Evolutionary conservation across 2,113 vertebrate species (phyloP).

Genomic region (Macaca fascicularis): DNA sequence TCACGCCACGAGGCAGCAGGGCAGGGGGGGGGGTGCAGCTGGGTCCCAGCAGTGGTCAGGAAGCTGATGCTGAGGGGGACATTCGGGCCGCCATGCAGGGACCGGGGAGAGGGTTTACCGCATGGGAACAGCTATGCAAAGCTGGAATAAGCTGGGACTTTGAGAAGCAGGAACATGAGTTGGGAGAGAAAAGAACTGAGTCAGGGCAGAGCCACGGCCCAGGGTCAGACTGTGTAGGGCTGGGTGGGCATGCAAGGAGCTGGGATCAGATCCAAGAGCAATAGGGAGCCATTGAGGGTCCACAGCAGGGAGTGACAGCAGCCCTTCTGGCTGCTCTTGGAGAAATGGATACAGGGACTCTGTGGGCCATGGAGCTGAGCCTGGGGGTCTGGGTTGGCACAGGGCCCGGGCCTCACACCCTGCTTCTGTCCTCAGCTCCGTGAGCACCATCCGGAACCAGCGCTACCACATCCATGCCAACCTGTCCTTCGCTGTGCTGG

Average conservation of each 20-base stretch:
- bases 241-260: not conserved
- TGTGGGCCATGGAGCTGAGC: rapidly evolving
- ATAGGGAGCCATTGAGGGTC: not conserved
- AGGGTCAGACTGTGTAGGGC: too few species aligned
- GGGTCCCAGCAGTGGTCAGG: not conserved
- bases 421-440: not conserved
- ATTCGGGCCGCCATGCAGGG: not conserved
- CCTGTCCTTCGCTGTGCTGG: slow-evolving; percentile 93
- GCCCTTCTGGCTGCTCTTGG: too few species aligned
- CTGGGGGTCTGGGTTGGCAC: rapidly evolving
- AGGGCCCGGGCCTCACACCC: not conserved
- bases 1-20: rapidly evolving
- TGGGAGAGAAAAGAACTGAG: too few species aligned
- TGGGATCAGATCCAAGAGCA: not conserved
- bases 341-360: not conserved
- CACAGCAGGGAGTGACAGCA: not conserved
- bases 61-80: not conserved
- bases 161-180: not conserved
- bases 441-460: slow-evolving; percentile 89
- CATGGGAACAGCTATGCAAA: not conserved
- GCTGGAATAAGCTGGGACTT: not conserved
- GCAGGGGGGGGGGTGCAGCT: not conserved
- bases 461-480: slow-evolving; percentile 98
- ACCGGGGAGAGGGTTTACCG: not conserved
- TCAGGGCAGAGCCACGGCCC: not conserved